These are phyloP conservation scores for Pelochelys cantorii DNA, from an alignment of 2,797 vertebrate species.

Conservation along the genomic window DNA sequence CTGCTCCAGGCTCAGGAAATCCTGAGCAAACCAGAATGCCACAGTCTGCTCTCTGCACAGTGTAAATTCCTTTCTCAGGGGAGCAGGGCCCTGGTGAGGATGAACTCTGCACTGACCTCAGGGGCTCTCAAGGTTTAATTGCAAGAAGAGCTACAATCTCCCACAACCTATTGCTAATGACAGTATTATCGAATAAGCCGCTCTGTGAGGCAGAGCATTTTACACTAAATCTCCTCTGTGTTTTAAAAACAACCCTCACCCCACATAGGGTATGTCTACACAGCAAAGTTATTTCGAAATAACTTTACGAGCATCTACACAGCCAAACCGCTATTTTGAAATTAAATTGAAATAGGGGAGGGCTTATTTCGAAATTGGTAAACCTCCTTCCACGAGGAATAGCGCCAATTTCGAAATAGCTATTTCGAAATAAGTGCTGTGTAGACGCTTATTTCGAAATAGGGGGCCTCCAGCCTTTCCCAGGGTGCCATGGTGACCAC, in stretches of 20 bases:
- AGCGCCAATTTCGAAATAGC: too few relatives aligned
- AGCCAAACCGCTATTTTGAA: too few relatives aligned
- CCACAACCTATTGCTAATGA: conserved; percentile 32
- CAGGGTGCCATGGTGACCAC: too few relatives aligned
- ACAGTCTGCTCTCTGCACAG: not conserved
- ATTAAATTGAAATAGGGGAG: too few relatives aligned
- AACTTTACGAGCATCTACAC: too few relatives aligned
- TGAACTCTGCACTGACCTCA: conserved; percentile 9
- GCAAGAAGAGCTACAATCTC: conserved; percentile 11
- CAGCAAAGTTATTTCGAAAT: too few relatives aligned
- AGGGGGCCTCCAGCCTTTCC: too few relatives aligned
- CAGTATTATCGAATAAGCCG: conserved; percentile 2
- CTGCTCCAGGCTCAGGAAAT: conserved; percentile 37
- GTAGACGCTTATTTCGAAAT: too few relatives aligned
- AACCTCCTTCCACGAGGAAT: too few relatives aligned
- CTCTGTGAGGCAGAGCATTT: conserved; percentile 36
- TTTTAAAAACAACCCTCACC: not conserved
- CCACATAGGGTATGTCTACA: conserved; percentile 6
- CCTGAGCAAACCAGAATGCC: conserved; percentile 8
- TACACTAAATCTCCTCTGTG: conserved; percentile 24
- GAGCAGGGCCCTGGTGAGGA: not conserved
- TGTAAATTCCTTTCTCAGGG: accelerated
- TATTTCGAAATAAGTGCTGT: too few relatives aligned
- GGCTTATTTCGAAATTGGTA: too few relatives aligned
- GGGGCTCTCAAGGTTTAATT: conserved; percentile 27